phyloP scores from a whole-genome alignment of 2,797 vertebrate species.

The Labroides dimidiatus region DNA sequence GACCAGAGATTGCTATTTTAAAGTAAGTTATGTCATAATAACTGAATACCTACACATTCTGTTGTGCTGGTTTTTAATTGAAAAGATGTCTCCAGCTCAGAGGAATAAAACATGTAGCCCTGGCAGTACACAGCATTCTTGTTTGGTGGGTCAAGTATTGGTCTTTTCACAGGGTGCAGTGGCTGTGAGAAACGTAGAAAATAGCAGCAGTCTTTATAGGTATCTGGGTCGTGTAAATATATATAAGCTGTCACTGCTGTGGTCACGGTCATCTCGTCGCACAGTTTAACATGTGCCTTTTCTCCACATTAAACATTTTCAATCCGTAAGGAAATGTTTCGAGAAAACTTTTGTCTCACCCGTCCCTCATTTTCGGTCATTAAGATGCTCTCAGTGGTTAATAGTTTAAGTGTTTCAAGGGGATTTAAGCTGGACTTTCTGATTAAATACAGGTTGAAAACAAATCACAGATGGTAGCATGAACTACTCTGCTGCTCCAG shows the following conservation, averaged over 20 bases:
- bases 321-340: neutral
- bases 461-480: constrained; percentile 1
- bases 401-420: neutral
- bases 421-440: neutral
- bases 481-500: neutral
- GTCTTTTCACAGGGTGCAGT: neutral
- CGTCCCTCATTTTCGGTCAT: neutral
- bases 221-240: neutral
- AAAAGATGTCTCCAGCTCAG: neutral
- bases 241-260: neutral
- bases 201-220: neutral
- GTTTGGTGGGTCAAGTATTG: neutral
- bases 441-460: neutral
- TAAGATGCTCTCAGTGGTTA: neutral
- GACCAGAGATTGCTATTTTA: no score
- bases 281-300: constrained; percentile 15
- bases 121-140: neutral
- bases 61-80: neutral
- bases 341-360: neutral
- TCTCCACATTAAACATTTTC: neutral
- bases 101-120: neutral
- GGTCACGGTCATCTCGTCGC: neutral
- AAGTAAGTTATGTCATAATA: no score
- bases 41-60: no score
- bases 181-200: neutral